phyloP scores from a whole-genome alignment of 1,140 invertebrate species.

The Druon quercuslanigerum region DNA sequence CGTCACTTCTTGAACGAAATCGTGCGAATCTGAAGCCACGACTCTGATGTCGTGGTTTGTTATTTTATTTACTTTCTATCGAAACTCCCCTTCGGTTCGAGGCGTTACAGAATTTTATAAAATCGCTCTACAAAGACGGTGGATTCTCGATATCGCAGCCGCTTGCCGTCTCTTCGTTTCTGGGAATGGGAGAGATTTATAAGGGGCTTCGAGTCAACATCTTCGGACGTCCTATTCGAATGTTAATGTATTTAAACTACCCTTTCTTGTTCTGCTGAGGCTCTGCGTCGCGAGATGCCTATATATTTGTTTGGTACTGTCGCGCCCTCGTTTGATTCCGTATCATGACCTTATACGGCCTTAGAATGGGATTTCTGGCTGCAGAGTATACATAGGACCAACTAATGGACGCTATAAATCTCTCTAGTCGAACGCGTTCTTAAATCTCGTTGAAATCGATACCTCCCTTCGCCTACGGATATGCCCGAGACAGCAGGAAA shows the following conservation, averaged over 20 bases:
- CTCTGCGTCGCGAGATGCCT: conserved; percentile 23
- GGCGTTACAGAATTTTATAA: conserved; percentile 16
- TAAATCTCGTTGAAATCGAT: conserved; percentile 56
- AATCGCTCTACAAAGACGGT: conserved; percentile 25
- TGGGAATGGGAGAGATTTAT: conserved; percentile 33
- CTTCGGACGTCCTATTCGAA: conserved; percentile 33
- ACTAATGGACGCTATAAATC: conserved; percentile 61
- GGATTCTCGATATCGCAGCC: conserved; percentile 18
- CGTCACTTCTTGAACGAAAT: conserved; percentile 17
- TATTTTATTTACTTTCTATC: conserved; percentile 25
- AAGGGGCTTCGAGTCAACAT: conserved; percentile 36
- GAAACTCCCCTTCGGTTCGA: conserved; percentile 11
- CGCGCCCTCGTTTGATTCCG: conserved; percentile 44
- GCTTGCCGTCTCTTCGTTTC: conserved; percentile 18
- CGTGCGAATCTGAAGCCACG: conserved; percentile 22
- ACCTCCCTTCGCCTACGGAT: conserved; percentile 43
- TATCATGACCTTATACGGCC: conserved; percentile 54
- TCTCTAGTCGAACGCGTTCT: conserved; percentile 51
- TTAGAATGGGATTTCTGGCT: conserved; percentile 51
- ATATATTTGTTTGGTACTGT: conserved; percentile 40
- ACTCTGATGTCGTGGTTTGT: conserved; percentile 11
- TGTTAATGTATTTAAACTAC: conserved; percentile 41
- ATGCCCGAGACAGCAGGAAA: conserved; percentile 20
- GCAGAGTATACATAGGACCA: conserved; percentile 47
- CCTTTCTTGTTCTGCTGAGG: conserved; percentile 33